phyloP scores from a whole-genome alignment of 1,140 invertebrate genomes.

The Sitophilus oryzae region DNA sequence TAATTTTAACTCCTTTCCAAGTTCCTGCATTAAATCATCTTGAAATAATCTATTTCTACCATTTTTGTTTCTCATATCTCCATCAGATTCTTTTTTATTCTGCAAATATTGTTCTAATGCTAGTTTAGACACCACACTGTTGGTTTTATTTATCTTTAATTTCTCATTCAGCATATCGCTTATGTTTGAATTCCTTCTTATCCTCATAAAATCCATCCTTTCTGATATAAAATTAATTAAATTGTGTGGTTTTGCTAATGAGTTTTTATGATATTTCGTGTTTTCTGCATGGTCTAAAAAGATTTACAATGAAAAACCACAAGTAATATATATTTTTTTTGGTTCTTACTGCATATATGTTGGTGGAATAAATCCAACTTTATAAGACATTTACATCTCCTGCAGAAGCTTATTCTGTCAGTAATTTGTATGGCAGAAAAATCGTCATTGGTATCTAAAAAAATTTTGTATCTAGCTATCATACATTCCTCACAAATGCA shows the following conservation, averaged over 20 bases:
- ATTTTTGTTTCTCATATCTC: conserved; percentile 12
- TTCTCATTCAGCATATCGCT: conserved; percentile 20
- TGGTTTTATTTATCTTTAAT: conserved; percentile 4
- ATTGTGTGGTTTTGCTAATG: conserved; percentile 4
- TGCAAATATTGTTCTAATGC: conserved; percentile 23
- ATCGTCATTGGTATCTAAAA: conserved; percentile 22
- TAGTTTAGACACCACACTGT: conserved; percentile 7
- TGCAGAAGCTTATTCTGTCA: conserved; percentile 22
- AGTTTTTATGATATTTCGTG: conserved; percentile 1
- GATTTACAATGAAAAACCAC: background rate
- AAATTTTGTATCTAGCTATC: conserved; percentile 28
- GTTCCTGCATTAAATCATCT: too few species aligned
- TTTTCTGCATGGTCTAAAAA: conserved; percentile 19
- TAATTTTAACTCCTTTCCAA: background rate
- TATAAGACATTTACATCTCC: conserved; percentile 24
- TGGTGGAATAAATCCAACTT: conserved; percentile 29
- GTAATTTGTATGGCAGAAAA: conserved; percentile 14
- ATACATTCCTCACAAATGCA: conserved; percentile 38
- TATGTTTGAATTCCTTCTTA: conserved; percentile 12
- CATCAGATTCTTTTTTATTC: background rate
- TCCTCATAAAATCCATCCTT: conserved; percentile 19
- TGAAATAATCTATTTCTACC: conserved; percentile 9
- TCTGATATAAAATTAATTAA: conserved; percentile 15
- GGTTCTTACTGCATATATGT: conserved; percentile 29
- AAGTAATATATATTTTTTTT: background rate